Evolutionary conservation across 2,113 vertebrate genomes (phyloP).

Genomic region (Microtus oregoni): DNA sequence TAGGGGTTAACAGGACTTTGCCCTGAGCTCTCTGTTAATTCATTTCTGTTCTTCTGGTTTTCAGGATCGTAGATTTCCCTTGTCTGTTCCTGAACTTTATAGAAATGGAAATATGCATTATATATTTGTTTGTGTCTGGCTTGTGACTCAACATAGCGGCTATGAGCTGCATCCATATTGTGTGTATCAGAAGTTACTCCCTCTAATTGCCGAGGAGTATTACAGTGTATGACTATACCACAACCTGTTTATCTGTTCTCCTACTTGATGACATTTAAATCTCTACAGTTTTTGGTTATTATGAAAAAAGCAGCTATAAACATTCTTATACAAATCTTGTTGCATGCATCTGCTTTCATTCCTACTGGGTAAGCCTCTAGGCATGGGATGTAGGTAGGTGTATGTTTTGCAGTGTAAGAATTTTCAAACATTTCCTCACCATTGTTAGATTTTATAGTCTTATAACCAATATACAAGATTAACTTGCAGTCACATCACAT

Average conservation of each 20-base stretch:
- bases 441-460: slow-evolving; percentile 13
- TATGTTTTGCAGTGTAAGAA: slow-evolving; percentile 42
- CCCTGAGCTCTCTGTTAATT: neutral
- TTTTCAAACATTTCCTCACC: slow-evolving; percentile 17
- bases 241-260: slow-evolving; percentile 60
- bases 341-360: slow-evolving; percentile 65
- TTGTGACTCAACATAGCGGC: slow-evolving; percentile 51
- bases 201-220: slow-evolving; percentile 65
- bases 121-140: slow-evolving; percentile 56
- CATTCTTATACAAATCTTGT: slow-evolving; percentile 39
- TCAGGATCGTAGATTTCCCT: slow-evolving; percentile 24
- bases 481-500: neutral
- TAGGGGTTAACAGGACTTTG: slow-evolving; percentile 6
- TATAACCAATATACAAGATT: neutral
- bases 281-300: slow-evolving; percentile 73
- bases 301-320: slow-evolving; percentile 65
- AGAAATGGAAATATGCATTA: neutral
- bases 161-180: slow-evolving; percentile 28
- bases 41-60: neutral
- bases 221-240: slow-evolving; percentile 38
- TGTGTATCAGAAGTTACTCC: slow-evolving; percentile 45
- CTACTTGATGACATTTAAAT: slow-evolving; percentile 55
- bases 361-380: slow-evolving; percentile 49
- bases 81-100: slow-evolving; percentile 40
- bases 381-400: neutral